Conservation (phyloP, 2,888 invertebrate genomes). For the Ectemnius lituratus region DNA sequence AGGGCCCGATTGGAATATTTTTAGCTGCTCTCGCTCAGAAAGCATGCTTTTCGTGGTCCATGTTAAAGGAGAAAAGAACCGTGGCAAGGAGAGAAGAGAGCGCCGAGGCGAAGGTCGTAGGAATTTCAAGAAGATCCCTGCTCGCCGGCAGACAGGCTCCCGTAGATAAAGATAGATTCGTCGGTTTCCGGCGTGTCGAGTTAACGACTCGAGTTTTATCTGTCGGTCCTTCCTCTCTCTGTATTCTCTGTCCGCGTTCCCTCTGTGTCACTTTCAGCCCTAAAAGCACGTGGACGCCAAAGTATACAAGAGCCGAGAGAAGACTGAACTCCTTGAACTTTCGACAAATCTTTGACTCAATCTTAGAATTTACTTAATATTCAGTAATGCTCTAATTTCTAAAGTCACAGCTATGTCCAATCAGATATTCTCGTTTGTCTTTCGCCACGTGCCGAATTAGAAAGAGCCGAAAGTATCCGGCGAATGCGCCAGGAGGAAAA, state of each 20-base stretch:
- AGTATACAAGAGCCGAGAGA: slow-evolving; percentile 30
- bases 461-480: too few species aligned
- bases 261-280: slow-evolving; percentile 28
- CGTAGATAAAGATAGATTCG: slow-evolving; percentile 74
- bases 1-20: slow-evolving; percentile 15
- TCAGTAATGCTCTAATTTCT: too few species aligned
- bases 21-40: slow-evolving; percentile 6
- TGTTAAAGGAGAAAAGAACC: slow-evolving; percentile 14
- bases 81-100: slow-evolving; percentile 19
- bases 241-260: slow-evolving; percentile 18
- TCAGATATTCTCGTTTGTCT: too few species aligned
- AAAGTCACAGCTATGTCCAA: too few species aligned
- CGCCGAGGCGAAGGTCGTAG: slow-evolving; percentile 31
- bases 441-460: too few species aligned
- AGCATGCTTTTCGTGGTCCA: slow-evolving; percentile 13
- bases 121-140: slow-evolving; percentile 58
- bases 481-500: too few species aligned
- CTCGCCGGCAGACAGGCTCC: slow-evolving; percentile 44
- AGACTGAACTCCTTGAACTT: slow-evolving; percentile 14
- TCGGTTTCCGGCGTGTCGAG: slow-evolving; percentile 75
- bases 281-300: too few species aligned
- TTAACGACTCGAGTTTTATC: slow-evolving; percentile 74
- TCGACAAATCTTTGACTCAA: too few species aligned
- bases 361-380: too few species aligned
- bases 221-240: slow-evolving; percentile 50